phyloP scores from a whole-genome alignment of 2,888 invertebrate genomes.

The Halocaridina rubra region DNA sequence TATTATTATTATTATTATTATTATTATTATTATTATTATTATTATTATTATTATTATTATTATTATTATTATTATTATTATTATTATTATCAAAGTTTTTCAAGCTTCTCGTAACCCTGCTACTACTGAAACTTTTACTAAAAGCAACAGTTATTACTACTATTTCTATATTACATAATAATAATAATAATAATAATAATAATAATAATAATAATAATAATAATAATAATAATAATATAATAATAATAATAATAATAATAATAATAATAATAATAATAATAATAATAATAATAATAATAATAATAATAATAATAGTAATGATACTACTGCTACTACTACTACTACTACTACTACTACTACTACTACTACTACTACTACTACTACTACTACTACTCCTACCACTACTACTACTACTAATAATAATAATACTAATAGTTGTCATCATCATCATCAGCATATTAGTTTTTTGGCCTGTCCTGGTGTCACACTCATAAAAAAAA shows the following conservation, averaged over 20 bases:
- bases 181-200: neutral
- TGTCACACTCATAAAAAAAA: neutral
- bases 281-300: neutral
- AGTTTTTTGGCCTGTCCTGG: neutral
- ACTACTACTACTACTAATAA: too few relatives aligned
- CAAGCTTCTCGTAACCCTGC: too few relatives aligned
- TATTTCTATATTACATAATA: neutral
- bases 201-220: neutral
- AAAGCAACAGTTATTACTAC: neutral
- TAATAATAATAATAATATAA: neutral
- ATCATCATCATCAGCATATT: neutral
- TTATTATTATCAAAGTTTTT: too few relatives aligned
- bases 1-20: neutral
- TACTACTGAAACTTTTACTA: too few relatives aligned
- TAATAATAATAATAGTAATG: neutral
- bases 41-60: neutral
- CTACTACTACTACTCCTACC: too few relatives aligned
- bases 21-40: neutral
- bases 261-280: neutral
- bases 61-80: too few relatives aligned
- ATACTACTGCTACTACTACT: neutral
- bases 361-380: slow-evolving; percentile 3
- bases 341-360: slow-evolving; percentile 9
- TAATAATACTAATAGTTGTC: too few relatives aligned
- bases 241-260: neutral